These are phyloP conservation scores for Candoia aspera DNA, from an alignment of 2,113 vertebrate species.

Conservation along the genomic window DNA sequence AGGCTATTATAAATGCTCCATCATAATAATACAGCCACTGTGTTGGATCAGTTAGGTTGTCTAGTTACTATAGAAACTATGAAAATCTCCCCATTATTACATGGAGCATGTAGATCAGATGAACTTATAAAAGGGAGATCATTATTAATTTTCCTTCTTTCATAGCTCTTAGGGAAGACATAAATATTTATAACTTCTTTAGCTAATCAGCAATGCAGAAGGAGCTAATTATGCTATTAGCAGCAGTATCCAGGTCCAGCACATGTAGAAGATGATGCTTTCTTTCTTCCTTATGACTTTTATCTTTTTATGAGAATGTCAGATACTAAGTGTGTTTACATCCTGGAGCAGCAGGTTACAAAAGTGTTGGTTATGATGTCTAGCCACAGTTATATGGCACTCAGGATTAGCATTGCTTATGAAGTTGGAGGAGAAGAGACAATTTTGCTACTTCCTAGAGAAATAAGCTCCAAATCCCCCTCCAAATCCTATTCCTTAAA, in stretches of 20 bases:
- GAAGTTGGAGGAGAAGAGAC: background rate
- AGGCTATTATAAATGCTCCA: slow-evolving; percentile 41
- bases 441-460: background rate
- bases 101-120: slow-evolving; percentile 38
- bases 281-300: background rate
- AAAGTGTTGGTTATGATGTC: background rate
- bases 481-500: background rate
- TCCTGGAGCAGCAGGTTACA: background rate
- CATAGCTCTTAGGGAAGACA: slow-evolving; percentile 40
- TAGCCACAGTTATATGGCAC: background rate
- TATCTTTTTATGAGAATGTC: background rate
- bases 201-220: slow-evolving; percentile 49
- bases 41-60: slow-evolving; percentile 34
- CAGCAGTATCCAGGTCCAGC: slow-evolving; percentile 40
- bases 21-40: slow-evolving; percentile 46
- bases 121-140: slow-evolving; percentile 35
- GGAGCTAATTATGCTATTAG: slow-evolving; percentile 54
- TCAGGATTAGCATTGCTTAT: background rate
- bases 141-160: slow-evolving; percentile 44
- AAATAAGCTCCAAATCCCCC: too few relatives aligned
- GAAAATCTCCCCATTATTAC: slow-evolving; percentile 57
- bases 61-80: slow-evolving; percentile 65
- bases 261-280: slow-evolving; percentile 24
- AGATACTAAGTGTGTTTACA: background rate
- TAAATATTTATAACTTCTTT: slow-evolving; percentile 66